These are phyloP conservation scores for Augochlora pura DNA, from an alignment of 1,140 invertebrate genomes.

Conservation along the genomic window DNA sequence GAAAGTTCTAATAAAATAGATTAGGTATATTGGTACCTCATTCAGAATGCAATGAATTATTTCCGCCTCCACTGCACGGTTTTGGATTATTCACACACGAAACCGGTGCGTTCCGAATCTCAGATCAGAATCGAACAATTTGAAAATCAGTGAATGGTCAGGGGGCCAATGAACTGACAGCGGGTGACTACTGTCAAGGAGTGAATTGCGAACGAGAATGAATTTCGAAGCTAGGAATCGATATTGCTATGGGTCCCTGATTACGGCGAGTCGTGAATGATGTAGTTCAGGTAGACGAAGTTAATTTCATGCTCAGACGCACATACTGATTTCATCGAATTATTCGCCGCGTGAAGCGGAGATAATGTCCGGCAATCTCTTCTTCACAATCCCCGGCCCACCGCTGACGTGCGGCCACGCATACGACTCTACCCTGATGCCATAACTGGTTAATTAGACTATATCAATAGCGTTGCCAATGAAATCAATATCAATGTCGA, in stretches of 20 bases:
- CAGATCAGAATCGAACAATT: neutral
- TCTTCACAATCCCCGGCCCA: conserved; percentile 37
- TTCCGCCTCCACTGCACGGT: too few species aligned
- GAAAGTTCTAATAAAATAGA: too few species aligned
- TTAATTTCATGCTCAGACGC: conserved; percentile 55
- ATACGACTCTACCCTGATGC: neutral
- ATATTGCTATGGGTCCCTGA: neutral
- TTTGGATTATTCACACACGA: too few species aligned
- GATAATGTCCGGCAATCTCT: conserved; percentile 56
- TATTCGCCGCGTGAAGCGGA: conserved; percentile 57
- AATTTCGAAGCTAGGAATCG: conserved; percentile 12
- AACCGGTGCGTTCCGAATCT: neutral
- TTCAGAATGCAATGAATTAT: too few species aligned
- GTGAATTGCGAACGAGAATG: neutral
- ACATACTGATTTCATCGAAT: conserved; percentile 64
- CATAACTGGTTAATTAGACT: neutral
- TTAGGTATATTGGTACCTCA: too few species aligned
- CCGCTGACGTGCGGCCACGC: neutral
- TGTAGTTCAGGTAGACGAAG: conserved; percentile 21
- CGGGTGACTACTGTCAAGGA: neutral
- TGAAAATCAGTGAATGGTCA: neutral
- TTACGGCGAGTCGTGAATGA: conserved; percentile 15
- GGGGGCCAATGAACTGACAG: neutral
- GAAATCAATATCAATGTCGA: neutral
- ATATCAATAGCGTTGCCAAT: neutral